phyloP scores from a whole-genome alignment of 2,888 invertebrate genomes.

The Ormyrus nitidulus region DNA sequence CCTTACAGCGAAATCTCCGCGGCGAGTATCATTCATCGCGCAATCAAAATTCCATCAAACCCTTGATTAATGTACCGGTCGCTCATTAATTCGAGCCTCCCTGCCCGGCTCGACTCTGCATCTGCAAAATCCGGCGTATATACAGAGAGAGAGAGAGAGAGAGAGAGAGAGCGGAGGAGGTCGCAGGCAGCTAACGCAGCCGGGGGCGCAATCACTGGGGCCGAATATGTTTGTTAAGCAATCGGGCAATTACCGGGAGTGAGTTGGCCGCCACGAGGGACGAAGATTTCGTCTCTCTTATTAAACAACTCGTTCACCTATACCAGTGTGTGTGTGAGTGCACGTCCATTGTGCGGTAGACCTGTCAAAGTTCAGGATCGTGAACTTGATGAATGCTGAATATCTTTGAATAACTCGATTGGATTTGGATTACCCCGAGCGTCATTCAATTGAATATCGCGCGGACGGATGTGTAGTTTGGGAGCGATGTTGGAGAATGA shows the following conservation, averaged over 20 bases:
- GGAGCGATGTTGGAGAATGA: no score
- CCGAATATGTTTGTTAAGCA: slow-evolving; percentile 5
- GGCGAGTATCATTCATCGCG: no score
- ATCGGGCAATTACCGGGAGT: slow-evolving; percentile 17
- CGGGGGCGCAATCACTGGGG: background rate
- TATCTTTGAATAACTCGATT: slow-evolving; percentile 45
- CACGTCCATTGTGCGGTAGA: background rate
- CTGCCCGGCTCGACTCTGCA: background rate
- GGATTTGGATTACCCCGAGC: slow-evolving; percentile 39
- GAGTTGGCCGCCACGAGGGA: no score
- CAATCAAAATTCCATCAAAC: background rate
- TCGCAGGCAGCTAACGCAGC: no score
- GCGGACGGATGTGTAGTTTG: no score
- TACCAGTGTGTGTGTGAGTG: no score
- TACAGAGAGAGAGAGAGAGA: background rate
- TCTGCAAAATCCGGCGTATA: background rate
- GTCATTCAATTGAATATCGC: slow-evolving; percentile 24
- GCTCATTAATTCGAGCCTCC: slow-evolving; percentile 8
- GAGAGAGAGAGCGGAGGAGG: no score
- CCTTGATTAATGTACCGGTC: background rate
- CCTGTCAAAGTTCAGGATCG: slow-evolving; percentile 16
- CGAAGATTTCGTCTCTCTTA: background rate
- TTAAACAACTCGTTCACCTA: slow-evolving; percentile 3
- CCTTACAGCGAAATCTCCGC: no score
- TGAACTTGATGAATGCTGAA: slow-evolving; percentile 5